Conservation (phyloP, 1,140 invertebrate species). For the Drosophila bocki region DNA sequence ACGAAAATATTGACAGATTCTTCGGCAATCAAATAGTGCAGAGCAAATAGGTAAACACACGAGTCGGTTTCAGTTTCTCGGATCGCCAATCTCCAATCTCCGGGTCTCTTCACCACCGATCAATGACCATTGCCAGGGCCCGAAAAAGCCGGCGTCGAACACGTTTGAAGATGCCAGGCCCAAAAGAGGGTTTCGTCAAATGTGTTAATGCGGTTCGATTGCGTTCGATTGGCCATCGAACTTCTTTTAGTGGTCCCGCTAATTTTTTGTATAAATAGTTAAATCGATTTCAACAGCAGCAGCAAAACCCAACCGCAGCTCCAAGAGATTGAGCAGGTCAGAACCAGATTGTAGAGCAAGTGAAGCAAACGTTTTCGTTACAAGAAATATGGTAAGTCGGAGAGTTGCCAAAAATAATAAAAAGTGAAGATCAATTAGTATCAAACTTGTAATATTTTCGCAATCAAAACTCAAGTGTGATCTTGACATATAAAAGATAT, state of each 20-base stretch:
- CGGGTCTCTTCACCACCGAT: conserved; percentile 43
- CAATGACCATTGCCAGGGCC: conserved; percentile 50
- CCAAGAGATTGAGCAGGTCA: conserved; percentile 51
- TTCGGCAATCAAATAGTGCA: conserved; percentile 63
- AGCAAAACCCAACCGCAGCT: conserved; percentile 62
- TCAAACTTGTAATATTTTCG: neutral
- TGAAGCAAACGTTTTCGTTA: conserved; percentile 11
- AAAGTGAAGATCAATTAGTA: neutral
- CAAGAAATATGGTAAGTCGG: conserved; percentile 45
- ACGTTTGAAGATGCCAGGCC: conserved; percentile 47
- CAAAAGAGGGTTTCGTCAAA: conserved; percentile 19
- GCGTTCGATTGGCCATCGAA: conserved; percentile 49
- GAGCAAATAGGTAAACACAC: conserved; percentile 58
- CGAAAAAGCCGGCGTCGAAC: conserved; percentile 38
- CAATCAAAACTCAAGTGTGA: neutral
- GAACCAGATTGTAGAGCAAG: conserved; percentile 49
- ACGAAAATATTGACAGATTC: conserved; percentile 72
- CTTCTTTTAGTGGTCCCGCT: conserved; percentile 39
- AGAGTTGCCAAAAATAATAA: neutral
- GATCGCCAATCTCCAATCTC: conserved; percentile 6
- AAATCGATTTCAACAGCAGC: conserved; percentile 62
- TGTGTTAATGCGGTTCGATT: conserved; percentile 61
- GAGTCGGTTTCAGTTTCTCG: conserved; percentile 22
- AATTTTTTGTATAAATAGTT: conserved; percentile 83
- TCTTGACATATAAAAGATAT: conserved; percentile 5